These are phyloP conservation scores for Dicentrarchus labrax DNA, from an alignment of 2,113 vertebrate species.

Conservation along the genomic window DNA sequence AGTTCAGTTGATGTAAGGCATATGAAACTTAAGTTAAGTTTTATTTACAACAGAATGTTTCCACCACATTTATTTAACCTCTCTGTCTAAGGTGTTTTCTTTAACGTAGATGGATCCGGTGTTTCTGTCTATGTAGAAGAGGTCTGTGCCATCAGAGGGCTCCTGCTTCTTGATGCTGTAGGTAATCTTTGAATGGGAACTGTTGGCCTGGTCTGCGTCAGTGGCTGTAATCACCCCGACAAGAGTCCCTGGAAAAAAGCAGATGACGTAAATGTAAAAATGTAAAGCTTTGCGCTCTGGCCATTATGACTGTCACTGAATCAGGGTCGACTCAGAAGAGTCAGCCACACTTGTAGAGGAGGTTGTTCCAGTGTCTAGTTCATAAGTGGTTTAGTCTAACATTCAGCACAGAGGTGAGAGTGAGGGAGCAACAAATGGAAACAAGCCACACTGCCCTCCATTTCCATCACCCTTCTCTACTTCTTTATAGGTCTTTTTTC, in stretches of 20 bases:
- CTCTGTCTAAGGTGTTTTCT: conserved; percentile 58
- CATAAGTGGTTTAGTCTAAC: background rate
- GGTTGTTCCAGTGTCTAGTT: background rate
- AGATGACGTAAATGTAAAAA: background rate
- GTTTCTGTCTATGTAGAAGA: conserved; percentile 55
- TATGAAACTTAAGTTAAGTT: background rate
- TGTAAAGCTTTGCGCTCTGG: background rate
- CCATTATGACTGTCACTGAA: background rate
- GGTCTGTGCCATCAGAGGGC: conserved; percentile 6
- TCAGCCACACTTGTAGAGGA: too few relatives aligned
- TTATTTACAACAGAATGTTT: background rate
- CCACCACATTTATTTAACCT: conserved; percentile 35
- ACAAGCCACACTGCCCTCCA: too few relatives aligned
- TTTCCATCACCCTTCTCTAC: background rate
- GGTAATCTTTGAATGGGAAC: conserved; percentile 41
- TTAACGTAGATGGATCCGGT: conserved; percentile 53
- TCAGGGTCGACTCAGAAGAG: background rate
- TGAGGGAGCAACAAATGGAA: too few relatives aligned
- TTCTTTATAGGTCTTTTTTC: background rate
- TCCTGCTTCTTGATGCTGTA: conserved; percentile 64
- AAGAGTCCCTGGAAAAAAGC: conserved; percentile 34
- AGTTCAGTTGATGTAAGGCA: too few relatives aligned
- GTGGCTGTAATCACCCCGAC: conserved; percentile 47
- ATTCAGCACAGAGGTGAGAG: too few relatives aligned
- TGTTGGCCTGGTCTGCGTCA: conserved; percentile 48